Base-by-base conservation (phyloP, 2,113 vertebrate genomes). In the Platycercus adscitus region DNA sequence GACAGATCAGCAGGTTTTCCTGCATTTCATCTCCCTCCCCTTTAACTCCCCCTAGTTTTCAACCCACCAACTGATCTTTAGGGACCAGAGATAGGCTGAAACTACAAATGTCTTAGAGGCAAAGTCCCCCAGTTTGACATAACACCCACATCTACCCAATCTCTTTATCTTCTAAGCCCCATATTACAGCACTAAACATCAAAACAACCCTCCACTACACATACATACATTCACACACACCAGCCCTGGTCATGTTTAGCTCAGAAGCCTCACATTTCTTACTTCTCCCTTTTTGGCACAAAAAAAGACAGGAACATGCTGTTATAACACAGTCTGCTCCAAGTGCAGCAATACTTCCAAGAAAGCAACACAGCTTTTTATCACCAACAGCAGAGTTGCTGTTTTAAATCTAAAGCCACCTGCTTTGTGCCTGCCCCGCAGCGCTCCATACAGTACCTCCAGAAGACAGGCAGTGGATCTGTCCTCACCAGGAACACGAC, bases 321-420 rank as follows among this genome's bases (percentile, higher is more conserved):
- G 47, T 17, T 56, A 3, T n/a, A 82, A 87, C 78, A 55, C 31
- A 33, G 15, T 3, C 47, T 41, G 29, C 75, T 82, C 31, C 11
- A 84, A 88, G 41, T 56, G 19, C 81, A 84, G 64, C 41, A 78
- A 53, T 25, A 66, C 25, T 89, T 88, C 71, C 76, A 90, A 71
- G 53, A 88, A 75, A 94, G 49, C 28, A 92, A 33, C 35, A 41
- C n/a, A 93, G 82, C 44, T 77, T 87, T 88, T 68, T 89, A 56
- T 64, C 76, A 79, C 69, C 46, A 75, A 44, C 56, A 87, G 80
- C 49, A 73, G 7, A 66, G 12, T 70, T 88, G 33, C 50, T 82
- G 13, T n/a, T 69, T 76, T 10, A 89, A 89, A 84, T 37, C 66
- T 13, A 82, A 95, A 96, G 68, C 69, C 86, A 94, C 86, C 84